Percentiles rank a stretch among this genome's conserved stretches.
Conservation (phyloP, 2,888 invertebrate genomes). For the Pediacus dermestoides region DNA sequence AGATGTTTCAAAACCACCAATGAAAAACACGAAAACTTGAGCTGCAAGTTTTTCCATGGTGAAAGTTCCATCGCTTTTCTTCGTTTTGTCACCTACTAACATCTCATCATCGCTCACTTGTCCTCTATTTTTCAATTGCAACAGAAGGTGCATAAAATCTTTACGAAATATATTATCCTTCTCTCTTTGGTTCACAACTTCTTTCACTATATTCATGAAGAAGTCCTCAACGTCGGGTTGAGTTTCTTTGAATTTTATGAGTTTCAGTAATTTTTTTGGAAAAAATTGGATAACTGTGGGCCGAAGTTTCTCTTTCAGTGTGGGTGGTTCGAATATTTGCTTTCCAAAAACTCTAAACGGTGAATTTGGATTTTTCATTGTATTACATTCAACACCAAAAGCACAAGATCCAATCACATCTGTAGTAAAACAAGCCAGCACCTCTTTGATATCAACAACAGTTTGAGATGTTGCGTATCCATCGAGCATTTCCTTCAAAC, state of each 20-base stretch:
- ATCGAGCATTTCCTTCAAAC: too few species aligned
- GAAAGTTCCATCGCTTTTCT: too few species aligned
- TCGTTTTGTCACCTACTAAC: too few species aligned
- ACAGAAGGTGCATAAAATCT: constrained; percentile 1
- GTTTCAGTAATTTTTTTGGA: not conserved
- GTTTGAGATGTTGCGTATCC: too few species aligned
- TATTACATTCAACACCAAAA: not conserved
- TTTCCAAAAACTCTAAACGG: not conserved
- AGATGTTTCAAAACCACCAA: constrained; percentile 62
- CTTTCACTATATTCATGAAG: not conserved
- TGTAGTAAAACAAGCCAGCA: too few species aligned
- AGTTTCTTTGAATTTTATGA: too few species aligned
- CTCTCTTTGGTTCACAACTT: not conserved
- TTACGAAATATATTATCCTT: not conserved
- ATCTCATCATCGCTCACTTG: not conserved
- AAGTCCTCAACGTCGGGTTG: too few species aligned
- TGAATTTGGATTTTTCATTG: not conserved
- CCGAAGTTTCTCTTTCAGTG: too few species aligned
- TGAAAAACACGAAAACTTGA: constrained; percentile 50
- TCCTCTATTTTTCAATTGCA: not conserved
- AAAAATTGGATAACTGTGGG: too few species aligned
- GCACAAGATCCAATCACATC: constrained; percentile 4
- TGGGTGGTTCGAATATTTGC: too few species aligned
- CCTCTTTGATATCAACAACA: too few species aligned
- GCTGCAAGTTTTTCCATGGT: not conserved